Evolutionary conservation across 2,888 invertebrate genomes (phyloP).

Genomic region (Machimus rusticus): DNA sequence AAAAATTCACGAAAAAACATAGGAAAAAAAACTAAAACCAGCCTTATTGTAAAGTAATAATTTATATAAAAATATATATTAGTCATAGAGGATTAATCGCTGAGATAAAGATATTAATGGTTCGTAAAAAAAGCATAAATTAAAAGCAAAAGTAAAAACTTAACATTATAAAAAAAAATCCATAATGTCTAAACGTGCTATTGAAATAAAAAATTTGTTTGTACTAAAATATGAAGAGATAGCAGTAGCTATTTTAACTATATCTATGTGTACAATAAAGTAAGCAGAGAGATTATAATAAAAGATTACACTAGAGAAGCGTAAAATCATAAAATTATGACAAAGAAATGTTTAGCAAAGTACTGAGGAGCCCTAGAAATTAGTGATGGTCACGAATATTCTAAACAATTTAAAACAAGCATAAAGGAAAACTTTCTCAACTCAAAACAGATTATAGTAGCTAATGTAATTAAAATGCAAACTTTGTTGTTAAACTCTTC

Average conservation of each 20-base stretch:
- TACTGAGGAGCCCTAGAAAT: background rate
- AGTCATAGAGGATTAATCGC: background rate
- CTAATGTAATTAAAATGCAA: background rate
- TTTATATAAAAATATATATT: background rate
- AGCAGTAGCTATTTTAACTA: background rate
- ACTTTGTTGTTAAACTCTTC: background rate
- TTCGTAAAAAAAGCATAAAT: background rate
- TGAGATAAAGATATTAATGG: background rate
- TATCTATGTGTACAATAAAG: background rate
- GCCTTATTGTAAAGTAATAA: conserved; percentile 37
- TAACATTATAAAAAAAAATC: background rate
- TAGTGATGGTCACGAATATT: background rate
- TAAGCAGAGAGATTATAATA: background rate
- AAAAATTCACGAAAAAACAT: conserved; percentile 1
- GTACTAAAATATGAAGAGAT: background rate
- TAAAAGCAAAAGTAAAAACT: background rate
- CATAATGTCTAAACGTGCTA: background rate
- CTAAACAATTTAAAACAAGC: background rate
- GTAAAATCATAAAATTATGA: background rate
- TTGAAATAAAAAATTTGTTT: background rate
- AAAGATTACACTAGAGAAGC: background rate
- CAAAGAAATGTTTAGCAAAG: background rate
- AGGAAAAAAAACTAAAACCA: conserved; percentile 19
- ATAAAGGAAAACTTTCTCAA: background rate
- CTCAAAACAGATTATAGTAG: background rate